Base-by-base conservation (phyloP, 2,888 invertebrate species). In the Rutpela maculata region DNA sequence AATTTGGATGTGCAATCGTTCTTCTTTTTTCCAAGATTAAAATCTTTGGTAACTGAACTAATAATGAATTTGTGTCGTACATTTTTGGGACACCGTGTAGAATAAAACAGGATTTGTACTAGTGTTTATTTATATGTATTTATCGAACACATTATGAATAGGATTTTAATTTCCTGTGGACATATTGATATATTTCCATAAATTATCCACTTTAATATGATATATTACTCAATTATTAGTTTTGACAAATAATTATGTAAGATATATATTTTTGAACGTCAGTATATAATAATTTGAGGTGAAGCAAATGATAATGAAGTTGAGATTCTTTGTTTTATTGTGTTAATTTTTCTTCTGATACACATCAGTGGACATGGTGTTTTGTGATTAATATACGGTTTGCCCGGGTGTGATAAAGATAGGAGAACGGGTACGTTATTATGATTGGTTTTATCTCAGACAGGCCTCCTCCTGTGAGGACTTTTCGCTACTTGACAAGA, bases 401-500 rank as follows among this genome's bases (percentile, higher is more conserved):
- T 19, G 12, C 57, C 18, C 35, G 22, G 17, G 68, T 57, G 18
- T 15, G 67, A 66, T 66, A 67, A 70, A 74, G 63, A 74, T 71
- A 62, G 67, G 59, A 22, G 26, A 15, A 63, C 66, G 56, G 26
- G 22, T 77, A 77, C 77, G 65, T 78, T 73, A 78, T 78, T 78
- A 78, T 76, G 76, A 74, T 76, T 74, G 76, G 78, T 71, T 78
- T 68, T 74, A 77, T 74, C 72, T 75, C 80, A 75, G 78, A 67
- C 68, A 74, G 80, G 79, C 79, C 78, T 71, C 83, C 80, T 78
- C 77, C 80, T 77, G 82, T 38, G 82, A 74, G 68, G 76, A 80
- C 79, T 80, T 81, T 83, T 83, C 80, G 82, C 82, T 83, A 82
- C 82, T 82, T 82, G 81, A 83, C 82, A 80, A 80, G 82, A 82